Base-by-base conservation (phyloP, 2,113 vertebrate species). In the Prunella fulvescens region DNA sequence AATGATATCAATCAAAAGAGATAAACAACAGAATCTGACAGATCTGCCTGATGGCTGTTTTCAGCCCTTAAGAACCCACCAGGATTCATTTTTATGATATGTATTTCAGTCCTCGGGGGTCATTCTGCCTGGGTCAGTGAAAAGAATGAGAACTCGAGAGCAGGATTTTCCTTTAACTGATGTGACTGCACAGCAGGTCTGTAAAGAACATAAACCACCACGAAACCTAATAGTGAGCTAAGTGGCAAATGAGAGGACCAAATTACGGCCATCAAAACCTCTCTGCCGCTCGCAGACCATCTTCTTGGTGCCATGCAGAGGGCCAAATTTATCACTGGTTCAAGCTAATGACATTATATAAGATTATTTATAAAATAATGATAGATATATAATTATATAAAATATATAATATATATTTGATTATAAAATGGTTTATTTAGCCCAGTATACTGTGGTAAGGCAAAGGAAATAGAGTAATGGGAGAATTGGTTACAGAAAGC, bases 21-120 rank as follows among this genome's bases (percentile, higher is more conserved):
- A 88, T 78, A 86, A 97, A 94, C 90, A 95, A 92, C 88, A 93
- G 67, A 88, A 86, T 73, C 50, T 88, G 92, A 88, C 85, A 95
- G 85, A 87, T 88, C 56, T 85, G 70, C 87, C 87, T 90, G 74
- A 77, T 11, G 40, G 74, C 87, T 86, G 50, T 80, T 96, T 93
- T 70, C 85, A 95, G 71, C 33, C 85, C 60, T 95, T 77, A 73
- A 80, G 81, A 80, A 70, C 60, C 31, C 67, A 87, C 89, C 74
- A 95, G 66, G 87, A 90, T 79, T 92, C 74, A 69, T 83, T 95
- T 91, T 85, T 92, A 72, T 79, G 65, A 81, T 83, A 92, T 13
- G 72, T 82, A 81, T 95, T 95, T 88, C 51, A 83, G 79, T 83
- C 87, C 90, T 86, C 4, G 2, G 64, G 69, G 85, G 58, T 86